Percentiles rank a stretch among this genome's conserved stretches.
phyloP scores from a whole-genome alignment of 2,888 invertebrate genomes.

The Athalia circularis region DNA sequence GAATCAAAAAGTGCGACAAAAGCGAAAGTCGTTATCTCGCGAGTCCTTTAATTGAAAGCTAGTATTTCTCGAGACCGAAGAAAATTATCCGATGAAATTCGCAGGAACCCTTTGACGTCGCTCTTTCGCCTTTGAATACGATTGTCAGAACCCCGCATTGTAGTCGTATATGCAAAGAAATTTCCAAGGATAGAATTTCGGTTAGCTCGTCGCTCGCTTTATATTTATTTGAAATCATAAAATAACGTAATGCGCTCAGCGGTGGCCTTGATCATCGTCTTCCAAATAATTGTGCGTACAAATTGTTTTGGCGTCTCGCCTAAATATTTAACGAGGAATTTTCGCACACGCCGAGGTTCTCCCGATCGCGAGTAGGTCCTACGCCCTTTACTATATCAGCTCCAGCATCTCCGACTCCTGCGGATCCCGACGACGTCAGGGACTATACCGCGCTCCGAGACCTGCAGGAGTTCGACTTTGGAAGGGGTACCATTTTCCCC shows the following conservation, averaged over 20 bases:
- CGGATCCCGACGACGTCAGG: slow-evolving; percentile 49
- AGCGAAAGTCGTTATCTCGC: not conserved
- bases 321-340: too few species aligned
- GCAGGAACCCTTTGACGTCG: slow-evolving; percentile 2
- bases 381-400: slow-evolving; percentile 56
- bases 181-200: not conserved
- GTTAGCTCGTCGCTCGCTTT: too few species aligned
- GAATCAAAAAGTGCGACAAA: not conserved
- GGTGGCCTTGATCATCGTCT: too few species aligned
- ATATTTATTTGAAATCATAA: too few species aligned
- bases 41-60: slow-evolving; percentile 14
- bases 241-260: too few species aligned
- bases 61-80: not conserved
- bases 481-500: slow-evolving; percentile 56
- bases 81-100: not conserved
- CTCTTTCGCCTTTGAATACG: too few species aligned
- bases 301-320: too few species aligned
- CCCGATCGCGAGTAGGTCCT: not conserved
- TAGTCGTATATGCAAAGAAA: not conserved
- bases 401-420: slow-evolving; percentile 57
- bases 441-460: slow-evolving; percentile 43
- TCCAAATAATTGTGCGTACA: too few species aligned
- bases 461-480: slow-evolving; percentile 41
- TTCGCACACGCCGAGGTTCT: too few species aligned
- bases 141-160: too few species aligned